A percentile compares a stretch with the other conserved stretches of the same genome.
phyloP scores from a whole-genome alignment of 2,113 vertebrate genomes.

The Gymnarchus niloticus region DNA sequence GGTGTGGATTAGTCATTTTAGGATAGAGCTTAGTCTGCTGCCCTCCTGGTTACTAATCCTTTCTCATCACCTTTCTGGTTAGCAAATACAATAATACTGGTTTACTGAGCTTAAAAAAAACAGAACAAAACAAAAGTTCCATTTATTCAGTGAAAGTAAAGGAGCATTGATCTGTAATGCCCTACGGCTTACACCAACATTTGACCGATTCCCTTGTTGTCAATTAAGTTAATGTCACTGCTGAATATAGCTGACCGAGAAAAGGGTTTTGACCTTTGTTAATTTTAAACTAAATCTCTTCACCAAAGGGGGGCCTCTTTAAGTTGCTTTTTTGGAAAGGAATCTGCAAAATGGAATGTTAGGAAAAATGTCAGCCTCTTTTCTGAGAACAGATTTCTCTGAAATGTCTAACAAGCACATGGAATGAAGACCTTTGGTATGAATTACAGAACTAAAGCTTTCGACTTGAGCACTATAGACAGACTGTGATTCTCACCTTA shows the following conservation, averaged over 20 bases:
- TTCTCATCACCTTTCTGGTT: background rate
- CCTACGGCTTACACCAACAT: constrained; percentile 22
- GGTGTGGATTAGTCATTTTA: background rate
- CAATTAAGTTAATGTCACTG: constrained; percentile 13
- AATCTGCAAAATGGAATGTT: constrained; percentile 30
- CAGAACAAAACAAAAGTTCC: background rate
- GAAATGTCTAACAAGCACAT: too few relatives aligned
- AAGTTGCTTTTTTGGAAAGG: constrained; percentile 24
- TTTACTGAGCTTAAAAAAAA: too few relatives aligned
- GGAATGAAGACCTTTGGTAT: background rate
- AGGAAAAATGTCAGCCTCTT: constrained; percentile 21
- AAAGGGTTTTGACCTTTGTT: constrained; percentile 21
- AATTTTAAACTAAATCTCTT: constrained; percentile 24
- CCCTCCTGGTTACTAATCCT: background rate
- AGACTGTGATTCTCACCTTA: background rate
- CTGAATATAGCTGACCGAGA: constrained; percentile 26
- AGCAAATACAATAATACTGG: too few relatives aligned
- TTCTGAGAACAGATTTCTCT: constrained; percentile 19
- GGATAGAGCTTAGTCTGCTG: background rate
- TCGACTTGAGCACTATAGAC: too few relatives aligned
- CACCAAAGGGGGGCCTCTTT: constrained; percentile 34
- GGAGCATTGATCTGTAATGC: background rate
- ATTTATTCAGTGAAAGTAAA: constrained; percentile 32
- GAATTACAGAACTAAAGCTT: background rate
- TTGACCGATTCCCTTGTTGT: constrained; percentile 21